A percentile compares a stretch with the other conserved stretches of the same genome.
Conservation (phyloP, 2,888 invertebrate genomes). For the Liodrosophila aerea region DNA sequence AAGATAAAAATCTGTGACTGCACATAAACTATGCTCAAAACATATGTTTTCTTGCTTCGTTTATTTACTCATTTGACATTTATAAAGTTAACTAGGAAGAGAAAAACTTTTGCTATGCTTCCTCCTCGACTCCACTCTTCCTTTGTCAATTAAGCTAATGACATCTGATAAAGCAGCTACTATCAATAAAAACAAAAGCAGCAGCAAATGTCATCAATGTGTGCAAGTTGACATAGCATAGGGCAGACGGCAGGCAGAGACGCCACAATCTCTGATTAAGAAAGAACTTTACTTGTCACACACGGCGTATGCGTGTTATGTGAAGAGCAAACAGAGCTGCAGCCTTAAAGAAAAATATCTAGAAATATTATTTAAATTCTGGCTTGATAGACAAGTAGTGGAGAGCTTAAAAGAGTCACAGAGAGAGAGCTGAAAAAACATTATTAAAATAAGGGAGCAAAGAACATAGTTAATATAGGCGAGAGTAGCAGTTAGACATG, state of each 20-base stretch:
- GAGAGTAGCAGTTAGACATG: background rate
- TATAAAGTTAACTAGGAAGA: conserved; percentile 11
- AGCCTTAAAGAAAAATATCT: conserved; percentile 20
- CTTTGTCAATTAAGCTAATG: conserved; percentile 48
- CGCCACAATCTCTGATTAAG: background rate
- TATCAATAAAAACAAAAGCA: conserved; percentile 40
- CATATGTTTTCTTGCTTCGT: conserved; percentile 3
- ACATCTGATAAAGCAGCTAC: conserved; percentile 41
- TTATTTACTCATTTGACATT: conserved; percentile 23
- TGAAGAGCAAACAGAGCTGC: conserved; percentile 6
- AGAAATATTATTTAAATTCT: conserved; percentile 50
- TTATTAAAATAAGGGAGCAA: background rate
- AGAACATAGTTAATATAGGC: background rate
- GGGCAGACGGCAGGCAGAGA: background rate
- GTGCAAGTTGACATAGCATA: conserved; percentile 20
- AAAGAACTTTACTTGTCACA: conserved; percentile 34
- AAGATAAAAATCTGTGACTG: conserved; percentile 2
- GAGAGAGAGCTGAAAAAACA: conserved; percentile 1
- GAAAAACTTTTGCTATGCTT: conserved; percentile 1
- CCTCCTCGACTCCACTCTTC: too few relatives aligned
- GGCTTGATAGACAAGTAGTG: conserved; percentile 34
- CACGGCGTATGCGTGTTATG: conserved; percentile 61
- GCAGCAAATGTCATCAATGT: conserved; percentile 33
- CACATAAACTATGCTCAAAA: background rate
- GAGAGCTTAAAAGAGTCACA: background rate